Evolutionary conservation across 1,140 invertebrate genomes (phyloP).

Genomic region (Ceratosolen solmsi): DNA sequence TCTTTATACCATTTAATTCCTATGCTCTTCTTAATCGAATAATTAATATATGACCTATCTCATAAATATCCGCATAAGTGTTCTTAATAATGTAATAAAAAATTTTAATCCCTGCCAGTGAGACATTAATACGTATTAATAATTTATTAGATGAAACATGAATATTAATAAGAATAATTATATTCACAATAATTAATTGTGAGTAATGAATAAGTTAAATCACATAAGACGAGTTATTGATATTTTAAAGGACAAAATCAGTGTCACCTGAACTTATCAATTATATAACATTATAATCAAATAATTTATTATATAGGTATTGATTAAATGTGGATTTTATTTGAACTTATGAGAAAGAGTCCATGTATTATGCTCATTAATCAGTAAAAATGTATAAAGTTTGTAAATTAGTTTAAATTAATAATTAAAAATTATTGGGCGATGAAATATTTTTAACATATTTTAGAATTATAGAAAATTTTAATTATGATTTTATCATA

Average conservation of each 20-base stretch:
- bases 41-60: background rate
- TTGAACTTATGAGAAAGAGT: background rate
- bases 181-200: background rate
- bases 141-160: background rate
- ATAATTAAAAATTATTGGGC: too few relatives aligned
- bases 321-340: background rate
- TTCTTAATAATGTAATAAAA: background rate
- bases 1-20: background rate
- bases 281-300: background rate
- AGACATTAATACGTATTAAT: background rate
- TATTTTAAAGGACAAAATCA: background rate
- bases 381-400: too few relatives aligned
- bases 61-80: background rate
- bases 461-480: background rate
- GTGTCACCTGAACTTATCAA: background rate
- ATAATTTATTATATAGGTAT: background rate
- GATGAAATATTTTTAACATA: background rate
- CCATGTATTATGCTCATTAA: background rate
- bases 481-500: background rate
- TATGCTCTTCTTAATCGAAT: background rate
- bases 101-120: background rate
- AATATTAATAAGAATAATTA: background rate
- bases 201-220: background rate
- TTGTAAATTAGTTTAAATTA: too few relatives aligned
- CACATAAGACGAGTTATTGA: background rate